A percentile compares a stretch with the other conserved stretches of the same genome.
Evolutionary conservation across 2,113 vertebrate genomes (phyloP).

Genomic region (Pogonocichla stellata): DNA sequence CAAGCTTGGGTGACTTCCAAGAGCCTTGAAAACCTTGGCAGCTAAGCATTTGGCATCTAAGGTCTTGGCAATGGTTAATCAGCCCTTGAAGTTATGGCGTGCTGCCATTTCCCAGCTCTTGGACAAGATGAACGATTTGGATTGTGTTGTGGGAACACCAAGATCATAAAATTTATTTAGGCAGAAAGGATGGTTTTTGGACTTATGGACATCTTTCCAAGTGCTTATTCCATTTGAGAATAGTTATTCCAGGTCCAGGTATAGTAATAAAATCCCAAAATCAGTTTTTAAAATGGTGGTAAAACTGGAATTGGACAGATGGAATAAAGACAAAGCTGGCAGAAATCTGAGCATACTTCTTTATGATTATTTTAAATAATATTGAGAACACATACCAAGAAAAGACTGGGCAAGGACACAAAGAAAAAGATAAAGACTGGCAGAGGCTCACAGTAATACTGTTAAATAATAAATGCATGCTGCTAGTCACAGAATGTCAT

Average conservation of each 20-base stretch:
- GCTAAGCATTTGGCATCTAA: slow-evolving; percentile 21
- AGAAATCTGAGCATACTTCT: not conserved
- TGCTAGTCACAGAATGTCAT: not conserved
- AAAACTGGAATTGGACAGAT: not conserved
- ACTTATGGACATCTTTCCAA: not conserved
- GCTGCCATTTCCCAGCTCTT: slow-evolving; percentile 48
- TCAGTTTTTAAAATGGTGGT: not conserved
- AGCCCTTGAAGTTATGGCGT: slow-evolving; percentile 39
- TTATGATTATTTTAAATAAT: slow-evolving; percentile 22
- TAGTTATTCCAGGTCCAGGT: not conserved
- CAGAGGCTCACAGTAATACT: not conserved
- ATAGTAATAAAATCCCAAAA: not conserved
- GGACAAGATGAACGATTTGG: slow-evolving; percentile 14
- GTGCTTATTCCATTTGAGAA: not conserved
- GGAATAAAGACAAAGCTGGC: not conserved
- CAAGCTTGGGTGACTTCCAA: slow-evolving; percentile 43
- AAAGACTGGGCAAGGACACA: slow-evolving; percentile 11
- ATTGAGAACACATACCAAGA: slow-evolving; percentile 5
- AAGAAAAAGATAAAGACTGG: not conserved
- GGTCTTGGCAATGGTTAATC: slow-evolving; percentile 41
- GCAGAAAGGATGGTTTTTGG: not conserved
- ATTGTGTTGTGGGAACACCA: slow-evolving; percentile 9
- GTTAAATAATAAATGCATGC: slow-evolving; percentile 9
- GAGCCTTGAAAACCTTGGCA: slow-evolving; percentile 37
- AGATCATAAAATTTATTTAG: slow-evolving; percentile 16